Percentiles rank a stretch among this genome's conserved stretches.
These are phyloP conservation scores for Gasterosteus nipponicus DNA, from an alignment of 2,113 vertebrate species.

Conservation along the genomic window DNA sequence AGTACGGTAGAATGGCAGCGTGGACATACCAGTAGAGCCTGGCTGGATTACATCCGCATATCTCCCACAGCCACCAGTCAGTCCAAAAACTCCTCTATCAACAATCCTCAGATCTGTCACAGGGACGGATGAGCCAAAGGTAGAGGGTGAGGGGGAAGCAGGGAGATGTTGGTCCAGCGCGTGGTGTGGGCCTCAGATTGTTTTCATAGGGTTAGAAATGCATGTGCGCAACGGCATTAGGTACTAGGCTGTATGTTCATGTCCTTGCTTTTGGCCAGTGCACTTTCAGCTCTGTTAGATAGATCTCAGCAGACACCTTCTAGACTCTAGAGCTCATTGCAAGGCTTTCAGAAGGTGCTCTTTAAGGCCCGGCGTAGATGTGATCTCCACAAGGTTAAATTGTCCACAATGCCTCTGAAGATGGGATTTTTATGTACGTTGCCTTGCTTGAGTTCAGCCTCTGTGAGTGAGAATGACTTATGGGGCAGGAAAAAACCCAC, in stretches of 20 bases:
- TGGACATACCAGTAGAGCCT: slow-evolving; percentile 66
- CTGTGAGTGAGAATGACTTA: slow-evolving; percentile 10
- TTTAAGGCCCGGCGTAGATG: slow-evolving; percentile 24
- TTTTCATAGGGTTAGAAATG: slow-evolving; percentile 56
- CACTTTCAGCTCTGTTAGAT: slow-evolving; percentile 29
- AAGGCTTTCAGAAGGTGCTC: slow-evolving; percentile 49
- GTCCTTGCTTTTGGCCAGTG: slow-evolving; percentile 47
- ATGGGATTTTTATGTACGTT: slow-evolving; percentile 38
- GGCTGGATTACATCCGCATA: slow-evolving; percentile 75
- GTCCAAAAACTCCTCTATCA: slow-evolving; percentile 72
- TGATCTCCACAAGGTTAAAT: slow-evolving; percentile 38
- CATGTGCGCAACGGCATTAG: slow-evolving; percentile 26
- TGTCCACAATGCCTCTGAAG: slow-evolving; percentile 32
- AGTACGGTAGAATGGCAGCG: slow-evolving; percentile 46
- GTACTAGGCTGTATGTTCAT: slow-evolving; percentile 35
- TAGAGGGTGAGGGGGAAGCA: slow-evolving; percentile 46
- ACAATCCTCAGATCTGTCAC: slow-evolving; percentile 65
- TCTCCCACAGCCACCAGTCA: slow-evolving; percentile 68
- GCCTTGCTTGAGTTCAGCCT: slow-evolving; percentile 28
- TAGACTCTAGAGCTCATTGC: slow-evolving; percentile 54
- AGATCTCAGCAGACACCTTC: slow-evolving; percentile 46
- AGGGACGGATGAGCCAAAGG: slow-evolving; percentile 56
- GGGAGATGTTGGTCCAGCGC: slow-evolving; percentile 49
- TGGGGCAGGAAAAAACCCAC: slow-evolving; percentile 5
- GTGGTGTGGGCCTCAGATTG: slow-evolving; percentile 38